Evolutionary conservation across 2,113 vertebrate species (phyloP), one percentile per base, ranked within the genome.

Genomic region (Okapia johnstoni): DNA sequence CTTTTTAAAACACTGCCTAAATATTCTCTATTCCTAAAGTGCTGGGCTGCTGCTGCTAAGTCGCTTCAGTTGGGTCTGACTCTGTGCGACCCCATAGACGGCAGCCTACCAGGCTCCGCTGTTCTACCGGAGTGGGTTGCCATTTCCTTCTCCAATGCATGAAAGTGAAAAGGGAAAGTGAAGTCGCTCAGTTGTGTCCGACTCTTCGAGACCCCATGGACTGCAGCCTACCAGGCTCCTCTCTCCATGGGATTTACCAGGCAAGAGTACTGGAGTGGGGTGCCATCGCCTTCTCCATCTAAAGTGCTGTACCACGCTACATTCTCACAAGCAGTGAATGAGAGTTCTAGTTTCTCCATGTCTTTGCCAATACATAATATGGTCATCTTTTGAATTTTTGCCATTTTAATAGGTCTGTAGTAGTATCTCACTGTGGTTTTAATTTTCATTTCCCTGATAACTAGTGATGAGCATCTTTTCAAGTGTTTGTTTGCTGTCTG

Each of bases 341-440:
- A 17, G 85, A 55, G 30, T 19, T 40, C 12, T 11, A 9, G 63
- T 15, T 36, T 10, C 46, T 54, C 36, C 0, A 4, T 3, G 13
- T 52, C 36, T 48, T 54, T 7, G 1, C 87, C 48, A 23, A 0
- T 6, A 25, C 14, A 7, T 4, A 2, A 9, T 25, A 3, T 23
- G 43, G 30, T 30, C 19, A 7, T 50, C 48, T 52, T 91, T 54
- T 36, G 23, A 66, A 23, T n/a, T 57, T 61, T 33, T 58, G 63
- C 77, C n/a, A 0, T n/a, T 80, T 61, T 63, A 66, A 3, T 30
- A 13, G 40, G 23, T 58, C n/a, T 88, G 50, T n/a, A 21, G 43
- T 91, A 50, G 11, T 90, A 50, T 86, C 87, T 96, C n/a, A 28
- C 8, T 73, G 30, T 87, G 92, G 43, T 36, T 89, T 88, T 93